Evolutionary conservation across 1,140 invertebrate species (phyloP), one percentile per base, ranked within the genome.

Genomic region (Drosophila equinoxialis): DNA sequence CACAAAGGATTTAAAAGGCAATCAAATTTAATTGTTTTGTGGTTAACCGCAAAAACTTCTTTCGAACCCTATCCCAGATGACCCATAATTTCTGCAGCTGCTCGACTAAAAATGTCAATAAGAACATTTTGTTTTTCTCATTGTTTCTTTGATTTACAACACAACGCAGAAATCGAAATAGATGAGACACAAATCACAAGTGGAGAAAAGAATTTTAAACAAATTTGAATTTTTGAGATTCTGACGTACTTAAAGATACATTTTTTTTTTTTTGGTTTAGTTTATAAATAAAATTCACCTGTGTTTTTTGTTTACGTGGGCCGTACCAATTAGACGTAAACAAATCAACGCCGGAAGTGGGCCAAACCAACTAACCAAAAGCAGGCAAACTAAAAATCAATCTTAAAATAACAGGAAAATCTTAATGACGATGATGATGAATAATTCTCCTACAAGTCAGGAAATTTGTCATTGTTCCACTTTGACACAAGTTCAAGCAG

Each of bases 11-110:
- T 87, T 87, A 89, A 89, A 84, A 71, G 74, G 84, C 84, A 87
- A 87, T 87, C 84, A 87, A 87, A 87, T 84, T 87, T 89, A 87
- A 87, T 89, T 87, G 84, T 89, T 84, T 77, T 87, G 77, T 68
- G 80, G 80, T 71, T 78, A 20, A 33, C 80, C 83, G 26, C 83
- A 84, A 81, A 71, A 77, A 59, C 72, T 80, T 51, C 45, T 11
- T 23, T 51, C 20, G 7, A 51, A 51, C 45, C 45, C 45, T 23
- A 17, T 51, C 45, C 45, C 45, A 51, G 45, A 51, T 51, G 45
- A 51, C 45, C 45, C 17, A 51, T 51, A 51, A 51, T 51, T 51
- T 51, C 23, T 51, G 45, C 45, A 51, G 45, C 45, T 20, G 45
- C 64, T 60, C 51, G 23, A 35, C 30, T 37, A 20, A 17, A 59